Evolutionary conservation across 1,140 invertebrate genomes (phyloP).

Genomic region (Zaprionus tsacasi): DNA sequence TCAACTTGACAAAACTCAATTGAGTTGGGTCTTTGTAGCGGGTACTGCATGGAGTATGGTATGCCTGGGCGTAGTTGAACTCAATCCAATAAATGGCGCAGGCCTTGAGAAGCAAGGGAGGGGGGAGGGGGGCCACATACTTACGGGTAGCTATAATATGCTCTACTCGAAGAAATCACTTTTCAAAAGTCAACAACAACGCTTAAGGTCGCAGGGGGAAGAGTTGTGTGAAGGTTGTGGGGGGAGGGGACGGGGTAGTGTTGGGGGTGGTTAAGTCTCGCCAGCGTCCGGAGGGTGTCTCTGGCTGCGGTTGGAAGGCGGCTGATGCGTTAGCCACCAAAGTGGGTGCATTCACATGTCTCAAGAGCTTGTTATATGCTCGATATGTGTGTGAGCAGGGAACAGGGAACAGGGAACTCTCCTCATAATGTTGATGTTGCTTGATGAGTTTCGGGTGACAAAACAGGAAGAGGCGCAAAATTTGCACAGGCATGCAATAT

Average conservation of each 20-base stretch:
- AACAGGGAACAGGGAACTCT: constrained; percentile 15
- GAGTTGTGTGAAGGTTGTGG: neutral
- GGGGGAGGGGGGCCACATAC: constrained; percentile 28
- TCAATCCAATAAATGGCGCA: constrained; percentile 79
- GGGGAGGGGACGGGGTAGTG: neutral
- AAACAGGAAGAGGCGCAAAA: constrained; percentile 80
- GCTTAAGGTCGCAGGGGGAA: neutral
- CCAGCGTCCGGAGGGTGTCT: constrained; percentile 51
- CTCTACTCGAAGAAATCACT: constrained; percentile 80
- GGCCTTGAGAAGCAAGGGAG: constrained; percentile 25
- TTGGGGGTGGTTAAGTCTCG: constrained; percentile 24
- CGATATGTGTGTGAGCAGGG: constrained; percentile 67
- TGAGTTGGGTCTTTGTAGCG: constrained; percentile 38
- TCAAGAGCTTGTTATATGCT: constrained; percentile 84
- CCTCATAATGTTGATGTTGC: constrained; percentile 63
- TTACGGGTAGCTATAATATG: constrained; percentile 74
- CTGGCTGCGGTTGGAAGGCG: constrained; percentile 30
- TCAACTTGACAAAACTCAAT: constrained; percentile 46
- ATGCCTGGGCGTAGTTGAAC: constrained; percentile 33
- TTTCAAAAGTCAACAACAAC: constrained; percentile 79
- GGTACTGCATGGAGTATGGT: neutral
- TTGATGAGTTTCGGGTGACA: constrained; percentile 74
- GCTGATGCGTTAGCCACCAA: constrained; percentile 68
- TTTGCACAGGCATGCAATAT: constrained; percentile 80
- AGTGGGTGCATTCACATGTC: constrained; percentile 84